Evolutionary conservation across 2,797 vertebrate genomes (phyloP).

Genomic region (Tadarida brasiliensis): DNA sequence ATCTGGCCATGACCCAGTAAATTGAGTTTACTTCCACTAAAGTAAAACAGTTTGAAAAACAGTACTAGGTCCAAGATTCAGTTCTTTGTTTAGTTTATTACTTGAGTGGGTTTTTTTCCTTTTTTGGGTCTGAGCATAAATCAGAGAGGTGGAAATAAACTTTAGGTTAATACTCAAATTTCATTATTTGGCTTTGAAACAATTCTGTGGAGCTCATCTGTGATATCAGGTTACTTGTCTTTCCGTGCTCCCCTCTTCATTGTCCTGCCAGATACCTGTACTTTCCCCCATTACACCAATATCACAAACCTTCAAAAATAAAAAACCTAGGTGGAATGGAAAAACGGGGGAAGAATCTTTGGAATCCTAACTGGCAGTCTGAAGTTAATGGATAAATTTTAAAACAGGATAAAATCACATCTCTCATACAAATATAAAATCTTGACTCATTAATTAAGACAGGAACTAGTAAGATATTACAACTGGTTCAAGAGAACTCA

Average conservation of each 20-base stretch:
- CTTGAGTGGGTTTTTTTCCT: neutral
- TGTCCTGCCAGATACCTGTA: neutral
- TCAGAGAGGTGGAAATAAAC: neutral
- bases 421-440: neutral
- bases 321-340: neutral
- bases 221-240: neutral
- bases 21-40: neutral
- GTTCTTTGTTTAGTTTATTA: neutral
- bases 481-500: neutral
- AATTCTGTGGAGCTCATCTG: neutral
- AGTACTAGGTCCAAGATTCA: neutral
- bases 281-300: neutral
- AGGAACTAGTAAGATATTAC: neutral
- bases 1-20: neutral
- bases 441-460: neutral
- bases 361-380: neutral
- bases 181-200: neutral
- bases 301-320: neutral
- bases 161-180: neutral
- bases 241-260: neutral
- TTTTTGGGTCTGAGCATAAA: neutral
- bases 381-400: neutral
- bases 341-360: neutral
- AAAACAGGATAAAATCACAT: conserved; percentile 3
- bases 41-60: conserved; percentile 1